These are phyloP conservation scores for Sisor rabdophorus DNA, from an alignment of 2,113 vertebrate species.

Conservation along the genomic window DNA sequence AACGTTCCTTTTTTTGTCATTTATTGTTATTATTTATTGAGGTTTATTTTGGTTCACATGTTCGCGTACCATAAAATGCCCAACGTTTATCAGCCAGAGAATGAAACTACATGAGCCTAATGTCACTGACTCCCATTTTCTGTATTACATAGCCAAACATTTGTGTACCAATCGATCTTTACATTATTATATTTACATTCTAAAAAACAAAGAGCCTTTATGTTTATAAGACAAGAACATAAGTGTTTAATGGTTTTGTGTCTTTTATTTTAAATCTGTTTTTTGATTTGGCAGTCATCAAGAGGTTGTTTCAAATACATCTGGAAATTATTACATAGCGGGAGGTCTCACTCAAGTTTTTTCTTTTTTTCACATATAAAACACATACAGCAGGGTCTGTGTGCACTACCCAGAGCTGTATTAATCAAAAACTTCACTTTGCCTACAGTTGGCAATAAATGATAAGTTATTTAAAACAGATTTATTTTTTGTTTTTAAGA, in stretches of 20 bases:
- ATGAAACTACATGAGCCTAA: constrained; percentile 24
- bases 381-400: background rate
- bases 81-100: constrained; percentile 33
- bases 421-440: background rate
- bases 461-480: background rate
- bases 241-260: constrained; percentile 52
- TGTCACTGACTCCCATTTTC: constrained; percentile 24
- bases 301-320: constrained; percentile 13
- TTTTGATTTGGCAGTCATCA: constrained; percentile 16
- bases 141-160: constrained; percentile 42
- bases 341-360: constrained; percentile 10
- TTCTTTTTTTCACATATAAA: constrained; percentile 1
- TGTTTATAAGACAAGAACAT: constrained; percentile 44
- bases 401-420: background rate
- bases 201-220: constrained; percentile 50
- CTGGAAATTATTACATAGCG: constrained; percentile 27
- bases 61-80: constrained; percentile 21
- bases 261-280: constrained; percentile 34
- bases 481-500: no score
- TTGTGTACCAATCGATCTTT: constrained; percentile 13
- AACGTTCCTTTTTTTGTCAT: constrained; percentile 34
- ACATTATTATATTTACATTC: constrained; percentile 9
- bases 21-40: no score
- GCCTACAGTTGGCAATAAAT: background rate
- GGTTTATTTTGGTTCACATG: constrained; percentile 27